phyloP scores from a whole-genome alignment of 1,140 invertebrate species.

The Drosophila elegans region DNA sequence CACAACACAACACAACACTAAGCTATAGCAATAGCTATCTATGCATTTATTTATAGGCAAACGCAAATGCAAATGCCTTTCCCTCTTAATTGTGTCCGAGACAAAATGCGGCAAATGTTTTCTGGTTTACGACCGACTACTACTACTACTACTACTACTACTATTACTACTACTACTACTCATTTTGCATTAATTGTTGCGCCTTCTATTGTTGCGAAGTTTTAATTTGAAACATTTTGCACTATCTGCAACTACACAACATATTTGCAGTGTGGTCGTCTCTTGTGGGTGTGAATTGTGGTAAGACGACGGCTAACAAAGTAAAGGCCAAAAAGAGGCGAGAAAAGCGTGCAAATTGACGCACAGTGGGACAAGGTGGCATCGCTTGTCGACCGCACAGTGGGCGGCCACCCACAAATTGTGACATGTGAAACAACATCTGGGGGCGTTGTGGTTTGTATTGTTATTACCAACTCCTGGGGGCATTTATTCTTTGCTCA shows the following conservation, averaged over 20 bases:
- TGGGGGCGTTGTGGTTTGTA: background rate
- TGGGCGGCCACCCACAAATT: background rate
- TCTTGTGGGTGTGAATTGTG: background rate
- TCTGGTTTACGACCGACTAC: background rate
- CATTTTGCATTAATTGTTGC: background rate
- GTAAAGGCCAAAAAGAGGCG: background rate
- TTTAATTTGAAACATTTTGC: background rate
- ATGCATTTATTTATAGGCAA: constrained; percentile 34
- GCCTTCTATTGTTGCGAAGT: no score
- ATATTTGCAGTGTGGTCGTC: no score
- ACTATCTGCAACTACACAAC: background rate
- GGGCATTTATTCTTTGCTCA: background rate
- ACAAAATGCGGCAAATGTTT: constrained; percentile 7
- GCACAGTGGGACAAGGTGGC: constrained; percentile 9
- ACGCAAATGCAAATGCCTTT: constrained; percentile 19
- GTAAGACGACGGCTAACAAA: no score
- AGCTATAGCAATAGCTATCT: constrained; percentile 2
- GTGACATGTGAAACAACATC: constrained; percentile 8
- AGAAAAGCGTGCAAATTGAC: background rate
- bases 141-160: background rate
- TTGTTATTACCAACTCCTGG: background rate
- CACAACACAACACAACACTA: constrained; percentile 4
- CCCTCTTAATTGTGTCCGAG: constrained; percentile 8
- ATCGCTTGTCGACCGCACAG: background rate
- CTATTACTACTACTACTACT: background rate